Evolutionary conservation across 2,113 vertebrate genomes (phyloP).

Genomic region (Chloropsis cyanopogon): DNA sequence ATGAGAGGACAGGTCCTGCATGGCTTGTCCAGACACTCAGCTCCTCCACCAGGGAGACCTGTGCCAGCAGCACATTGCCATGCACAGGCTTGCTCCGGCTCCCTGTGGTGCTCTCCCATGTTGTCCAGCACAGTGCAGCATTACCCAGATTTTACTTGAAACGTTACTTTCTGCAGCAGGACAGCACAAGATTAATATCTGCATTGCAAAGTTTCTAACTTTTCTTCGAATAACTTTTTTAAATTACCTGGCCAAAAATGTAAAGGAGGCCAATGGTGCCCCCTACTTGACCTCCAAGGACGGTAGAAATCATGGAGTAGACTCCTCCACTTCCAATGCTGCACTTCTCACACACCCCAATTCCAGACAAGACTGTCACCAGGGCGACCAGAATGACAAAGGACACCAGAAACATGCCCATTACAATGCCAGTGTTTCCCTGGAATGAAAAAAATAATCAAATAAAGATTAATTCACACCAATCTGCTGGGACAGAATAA

Average conservation of each 20-base stretch:
- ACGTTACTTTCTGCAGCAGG: not conserved
- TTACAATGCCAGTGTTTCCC: slow-evolving; percentile 92
- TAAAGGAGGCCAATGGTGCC: slow-evolving; percentile 92
- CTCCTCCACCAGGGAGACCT: not conserved
- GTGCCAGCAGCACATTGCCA: not conserved
- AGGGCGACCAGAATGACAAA: slow-evolving; percentile 87
- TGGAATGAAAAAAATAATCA: slow-evolving; percentile 30
- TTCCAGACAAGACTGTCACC: slow-evolving; percentile 90
- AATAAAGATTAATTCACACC: not conserved
- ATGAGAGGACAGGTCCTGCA: not conserved
- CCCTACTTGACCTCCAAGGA: slow-evolving; percentile 86
- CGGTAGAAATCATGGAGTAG: slow-evolving; percentile 94
- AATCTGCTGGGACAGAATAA: not conserved
- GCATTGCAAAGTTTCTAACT: not conserved
- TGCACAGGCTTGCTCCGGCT: not conserved
- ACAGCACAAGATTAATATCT: not conserved
- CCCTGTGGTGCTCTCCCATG: not conserved
- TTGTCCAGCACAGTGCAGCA: not conserved
- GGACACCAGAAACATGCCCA: slow-evolving; percentile 91
- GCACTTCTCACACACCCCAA: slow-evolving; percentile 86
- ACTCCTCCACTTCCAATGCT: slow-evolving; percentile 86
- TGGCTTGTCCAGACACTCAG: not conserved
- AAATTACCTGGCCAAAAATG: slow-evolving; percentile 90
- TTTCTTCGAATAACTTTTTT: not conserved
- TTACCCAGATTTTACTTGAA: not conserved